These are phyloP conservation scores for Malacoctenus gilli DNA, from an alignment of 2,797 vertebrate species.

Conservation along the genomic window DNA sequence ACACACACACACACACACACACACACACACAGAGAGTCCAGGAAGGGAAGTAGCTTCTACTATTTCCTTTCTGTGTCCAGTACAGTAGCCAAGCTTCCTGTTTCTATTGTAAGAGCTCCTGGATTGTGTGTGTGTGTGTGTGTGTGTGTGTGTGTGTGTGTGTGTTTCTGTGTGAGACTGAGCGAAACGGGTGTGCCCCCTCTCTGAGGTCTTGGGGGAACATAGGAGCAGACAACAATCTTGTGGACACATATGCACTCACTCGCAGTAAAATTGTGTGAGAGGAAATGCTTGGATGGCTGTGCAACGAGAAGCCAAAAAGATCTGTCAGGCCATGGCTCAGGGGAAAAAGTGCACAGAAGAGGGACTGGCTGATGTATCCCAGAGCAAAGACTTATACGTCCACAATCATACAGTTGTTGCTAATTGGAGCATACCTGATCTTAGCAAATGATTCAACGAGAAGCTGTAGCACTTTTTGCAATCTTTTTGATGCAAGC, in stretches of 20 bases:
- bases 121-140: slow-evolving; percentile 32
- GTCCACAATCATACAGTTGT: too few relatives aligned
- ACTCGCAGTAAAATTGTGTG: slow-evolving; percentile 29
- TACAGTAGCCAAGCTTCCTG: slow-evolving; percentile 75
- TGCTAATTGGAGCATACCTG: too few relatives aligned
- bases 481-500: too few relatives aligned
- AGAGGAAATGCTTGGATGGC: slow-evolving; percentile 7
- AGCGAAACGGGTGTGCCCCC: slow-evolving; percentile 67
- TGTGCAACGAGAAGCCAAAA: slow-evolving; percentile 13
- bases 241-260: slow-evolving; percentile 5
- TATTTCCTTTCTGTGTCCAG: slow-evolving; percentile 72
- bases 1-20: slow-evolving; percentile 12
- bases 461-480: too few relatives aligned
- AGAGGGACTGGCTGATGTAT: too few relatives aligned
- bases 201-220: slow-evolving; percentile 51
- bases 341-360: too few relatives aligned
- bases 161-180: slow-evolving; percentile 37
- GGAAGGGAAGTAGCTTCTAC: slow-evolving; percentile 58
- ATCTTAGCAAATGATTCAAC: too few relatives aligned
- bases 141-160: slow-evolving; percentile 19
- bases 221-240: slow-evolving; percentile 53
- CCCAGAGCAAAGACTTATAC: too few relatives aligned
- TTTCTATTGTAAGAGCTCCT: slow-evolving; percentile 65
- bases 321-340: background rate
- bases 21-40: slow-evolving; percentile 22